Evolutionary conservation across 2,888 invertebrate species (phyloP), one percentile per base, ranked within the genome.

Genomic region (Tipula vernalis): DNA sequence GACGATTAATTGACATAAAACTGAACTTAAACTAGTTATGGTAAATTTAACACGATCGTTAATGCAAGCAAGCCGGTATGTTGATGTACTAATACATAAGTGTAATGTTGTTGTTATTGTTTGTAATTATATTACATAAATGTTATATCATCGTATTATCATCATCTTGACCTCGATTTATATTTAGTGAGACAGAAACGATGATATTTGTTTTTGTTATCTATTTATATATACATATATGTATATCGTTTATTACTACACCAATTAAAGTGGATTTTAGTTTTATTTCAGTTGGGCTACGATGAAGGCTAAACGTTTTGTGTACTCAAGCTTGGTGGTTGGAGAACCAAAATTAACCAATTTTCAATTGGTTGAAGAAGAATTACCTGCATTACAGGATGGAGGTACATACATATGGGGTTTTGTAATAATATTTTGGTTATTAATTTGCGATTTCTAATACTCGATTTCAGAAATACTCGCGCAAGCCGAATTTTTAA

Each of bases 291-390:
- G 15, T 57, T 51, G 5, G 36, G 15, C 71, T 8, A 94, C 93
- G 91, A 91, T 94, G 42, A 92, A 91, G 88, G 93, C 94, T 2
- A 94, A 93, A 89, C 95, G 94, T 90, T 95, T 94, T 91, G 92
- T 95, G 18, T 90, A 95, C 13, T 93, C 92, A 0, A 94, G 94
- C 89, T 92, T 93, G 89, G 95, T 96, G 89, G 92, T 94, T 88
- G 95, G 95, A 0, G 93, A 94, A 89, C 95, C 96, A 2, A 94
- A 94, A 89, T 91, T 91, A 87, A 91, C 92, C 2, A 95, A 96
- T 90, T 93, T 96, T 87, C 91, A 93, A 90, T 90, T 96, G 18
- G 93, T 94, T 2, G 95, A 95, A 90, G 95, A 96, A 90, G 93
- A 94, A 87, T 89, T 96, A 85, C 94, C 94, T 0, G 92, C 93